Base-by-base conservation (phyloP, 2,797 vertebrate genomes). In the Carduelis carduelis region DNA sequence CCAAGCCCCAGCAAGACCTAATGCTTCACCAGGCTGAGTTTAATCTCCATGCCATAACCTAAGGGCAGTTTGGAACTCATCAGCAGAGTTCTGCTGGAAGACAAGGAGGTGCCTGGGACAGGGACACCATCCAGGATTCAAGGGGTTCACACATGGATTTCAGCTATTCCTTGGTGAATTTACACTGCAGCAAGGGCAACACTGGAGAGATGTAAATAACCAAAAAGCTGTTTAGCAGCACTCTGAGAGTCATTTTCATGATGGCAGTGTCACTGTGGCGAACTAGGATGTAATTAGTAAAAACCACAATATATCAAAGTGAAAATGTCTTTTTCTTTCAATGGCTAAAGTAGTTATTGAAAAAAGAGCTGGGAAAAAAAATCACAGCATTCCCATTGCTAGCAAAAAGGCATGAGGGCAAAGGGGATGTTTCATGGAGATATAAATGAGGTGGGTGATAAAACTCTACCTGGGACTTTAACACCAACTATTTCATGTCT, bases 201-300 rank as follows among this genome's bases (percentile, higher is more conserved):
- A 15, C 37, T 22, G 35, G 32, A 64, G 87, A 23, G 9, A 49
- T 4, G 35, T 6, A 49, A 70, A 89, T 12, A 34, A 47, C 44
- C 52, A 49, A 55, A 61, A 84, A 61, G 34, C n/a, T 59, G 24
- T 24, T 81, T 12, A 34, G 37, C 56, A 44, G 44, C n/a, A 35
- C 34, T 27, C 43, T 49, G 3, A 26, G 9, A 21, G 41, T 53
- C 11, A 20, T 56, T 41, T 46, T 53, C 23, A 7, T 26, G 53
- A 66, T 0, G 8, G 47, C 8, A 11, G 18, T 4, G 27, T 53
- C 75, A 30, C 64, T 43, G 0, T 9, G 60, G 64, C 0, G 2
- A 88, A 30, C 14, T 24, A 3, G 0, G 14, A 75, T 2, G 1
- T 8, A 53, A 76, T 35, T 43, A 44, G 30, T 23, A 47, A 83